phyloP scores from a whole-genome alignment of 2,888 invertebrate genomes.

The Elmis aenea region DNA sequence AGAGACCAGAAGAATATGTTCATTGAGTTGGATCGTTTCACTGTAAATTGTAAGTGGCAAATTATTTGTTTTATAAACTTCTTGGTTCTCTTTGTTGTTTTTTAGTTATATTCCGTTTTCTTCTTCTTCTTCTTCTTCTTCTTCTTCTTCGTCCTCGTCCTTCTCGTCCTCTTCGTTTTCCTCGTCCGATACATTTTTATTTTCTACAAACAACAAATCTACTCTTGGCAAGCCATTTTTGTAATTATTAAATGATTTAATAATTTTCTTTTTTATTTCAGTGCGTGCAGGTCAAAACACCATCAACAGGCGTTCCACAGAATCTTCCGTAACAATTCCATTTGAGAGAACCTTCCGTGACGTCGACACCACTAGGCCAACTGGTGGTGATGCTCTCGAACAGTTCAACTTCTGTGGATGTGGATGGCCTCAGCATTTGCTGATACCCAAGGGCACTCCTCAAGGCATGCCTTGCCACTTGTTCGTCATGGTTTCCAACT shows the following conservation, averaged over 20 bases:
- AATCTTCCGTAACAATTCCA: constrained; percentile 80
- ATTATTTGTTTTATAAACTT: too few species aligned
- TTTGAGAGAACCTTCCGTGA: constrained; percentile 77
- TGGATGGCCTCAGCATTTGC: constrained; percentile 82
- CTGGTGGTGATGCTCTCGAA: constrained; percentile 49
- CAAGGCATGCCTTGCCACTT: constrained; percentile 64
- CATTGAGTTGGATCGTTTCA: constrained; percentile 71
- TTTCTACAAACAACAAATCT: too few species aligned
- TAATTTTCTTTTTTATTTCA: constrained; percentile 33
- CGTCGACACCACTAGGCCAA: constrained; percentile 57
- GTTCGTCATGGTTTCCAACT: constrained; percentile 75
- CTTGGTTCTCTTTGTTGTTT: too few species aligned
- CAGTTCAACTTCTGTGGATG: constrained; percentile 82
- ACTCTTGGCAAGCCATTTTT: too few species aligned
- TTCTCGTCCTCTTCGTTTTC: too few species aligned
- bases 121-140: too few species aligned
- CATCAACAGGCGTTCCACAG: constrained; percentile 60
- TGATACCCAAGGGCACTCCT: constrained; percentile 66
- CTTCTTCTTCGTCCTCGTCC: constrained; percentile 3
- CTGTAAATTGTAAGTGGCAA: constrained; percentile 55
- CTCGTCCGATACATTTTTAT: too few species aligned
- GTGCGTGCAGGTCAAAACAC: constrained; percentile 65
- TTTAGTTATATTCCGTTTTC: too few species aligned
- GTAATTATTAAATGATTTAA: too few species aligned
- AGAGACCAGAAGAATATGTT: constrained; percentile 60